Base-by-base conservation (phyloP, 2,113 vertebrate genomes). In the Brienomyrus brachyistius region DNA sequence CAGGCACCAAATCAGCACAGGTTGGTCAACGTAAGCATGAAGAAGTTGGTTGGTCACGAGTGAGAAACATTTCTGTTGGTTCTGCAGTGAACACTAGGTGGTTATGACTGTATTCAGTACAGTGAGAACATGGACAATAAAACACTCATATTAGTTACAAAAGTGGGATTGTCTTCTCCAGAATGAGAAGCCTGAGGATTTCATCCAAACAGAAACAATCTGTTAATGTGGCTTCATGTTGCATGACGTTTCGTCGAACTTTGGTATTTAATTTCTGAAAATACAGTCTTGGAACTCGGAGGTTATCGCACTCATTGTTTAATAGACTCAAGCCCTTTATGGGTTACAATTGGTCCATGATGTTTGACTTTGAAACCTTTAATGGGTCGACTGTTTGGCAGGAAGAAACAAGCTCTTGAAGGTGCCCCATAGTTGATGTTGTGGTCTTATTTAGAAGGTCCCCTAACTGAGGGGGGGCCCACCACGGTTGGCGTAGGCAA, bases 201-300 rank as follows among this genome's bases (percentile, higher is more conserved):
- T 62, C 87, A 7, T 95, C 93, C 94, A 95, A 94, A 89, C 85
- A 90, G 89, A 91, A 91, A 92, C 94, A 94, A 94, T 92, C 91
- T 91, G 92, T 93, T 93, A 90, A 91, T 92, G 91, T 90, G 92
- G 90, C 89, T 92, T 54, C 88, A 91, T 92, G 90, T 56, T 87
- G 27, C n/a, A 66, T 40, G 86, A 92, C 91, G 59, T 91, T 85
- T 84, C 88, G 92, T 92, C 91, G 92, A 50, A 89, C 92, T 93
- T 94, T 93, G 92, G 94, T 91, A 91, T 92, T 88, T 17, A 48
- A 59, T 35, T 47, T 91, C 62, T 70, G 90, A 92, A 91, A 91
- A 91, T 89, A 27, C 70, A 80, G 59, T 90, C 89, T 66, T 88
- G 47, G 82, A 89, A 87, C 59, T 66, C 47, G 51, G 35, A 87